Conservation (phyloP, 2,797 vertebrate species). For the Novumbra hubbsi region DNA sequence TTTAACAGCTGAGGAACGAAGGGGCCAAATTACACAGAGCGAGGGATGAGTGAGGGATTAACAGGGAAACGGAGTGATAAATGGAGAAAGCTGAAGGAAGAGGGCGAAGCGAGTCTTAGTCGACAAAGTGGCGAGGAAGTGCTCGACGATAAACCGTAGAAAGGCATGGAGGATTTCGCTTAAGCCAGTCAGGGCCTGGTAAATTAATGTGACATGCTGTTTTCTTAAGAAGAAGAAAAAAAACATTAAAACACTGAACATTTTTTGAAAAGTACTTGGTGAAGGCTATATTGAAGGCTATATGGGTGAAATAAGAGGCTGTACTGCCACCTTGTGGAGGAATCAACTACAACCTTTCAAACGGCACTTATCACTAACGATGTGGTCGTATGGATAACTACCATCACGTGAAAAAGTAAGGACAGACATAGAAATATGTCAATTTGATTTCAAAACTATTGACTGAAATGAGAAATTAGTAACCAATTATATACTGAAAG, state of each 20-base stretch:
- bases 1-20: slow-evolving; percentile 50
- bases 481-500: no score
- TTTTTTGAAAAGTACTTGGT: slow-evolving; percentile 9
- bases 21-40: slow-evolving; percentile 68
- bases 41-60: slow-evolving; percentile 52
- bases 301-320: slow-evolving; percentile 24
- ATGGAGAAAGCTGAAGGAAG: slow-evolving; percentile 38
- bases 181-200: slow-evolving; percentile 48
- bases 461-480: no score
- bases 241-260: background rate
- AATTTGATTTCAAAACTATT: no score
- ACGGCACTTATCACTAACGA: background rate
- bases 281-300: background rate
- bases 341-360: slow-evolving; percentile 3
- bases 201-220: slow-evolving; percentile 52
- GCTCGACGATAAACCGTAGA: slow-evolving; percentile 57
- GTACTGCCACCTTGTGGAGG: slow-evolving; percentile 64
- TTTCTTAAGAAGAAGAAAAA: slow-evolving; percentile 8
- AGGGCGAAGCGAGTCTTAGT: slow-evolving; percentile 6
- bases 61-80: slow-evolving; percentile 60
- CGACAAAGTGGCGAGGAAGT: slow-evolving; percentile 41
- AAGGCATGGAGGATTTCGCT: slow-evolving; percentile 60
- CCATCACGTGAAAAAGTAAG: no score
- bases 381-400: background rate
- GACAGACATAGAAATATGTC: no score